Evolutionary conservation across 92 coral and sea anemone species (phyloP).

Genomic region (Diadumene lineata): DNA sequence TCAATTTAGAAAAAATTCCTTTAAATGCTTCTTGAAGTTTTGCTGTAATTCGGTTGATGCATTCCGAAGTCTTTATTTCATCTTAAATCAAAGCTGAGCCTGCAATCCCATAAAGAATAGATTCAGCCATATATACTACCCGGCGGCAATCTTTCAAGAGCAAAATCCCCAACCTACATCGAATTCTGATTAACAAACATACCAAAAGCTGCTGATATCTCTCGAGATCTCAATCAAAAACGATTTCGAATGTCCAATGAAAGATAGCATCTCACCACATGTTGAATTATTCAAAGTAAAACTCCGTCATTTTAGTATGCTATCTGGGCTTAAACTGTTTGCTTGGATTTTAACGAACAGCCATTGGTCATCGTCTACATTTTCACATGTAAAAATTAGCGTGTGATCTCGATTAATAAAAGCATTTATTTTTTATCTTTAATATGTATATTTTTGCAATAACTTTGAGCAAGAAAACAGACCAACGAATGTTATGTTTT

Average conservation of each 20-base stretch:
- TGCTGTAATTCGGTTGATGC: too few relatives aligned
- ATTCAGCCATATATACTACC: too few relatives aligned
- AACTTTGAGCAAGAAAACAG: not conserved
- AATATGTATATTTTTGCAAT: not conserved
- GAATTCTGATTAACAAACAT: too few relatives aligned
- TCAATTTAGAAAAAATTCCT: too few relatives aligned
- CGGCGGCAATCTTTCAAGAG: too few relatives aligned
- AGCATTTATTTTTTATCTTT: not conserved
- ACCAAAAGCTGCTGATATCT: not conserved
- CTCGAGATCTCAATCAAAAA: not conserved
- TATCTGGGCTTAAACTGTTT: not conserved
- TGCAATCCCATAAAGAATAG: too few relatives aligned
- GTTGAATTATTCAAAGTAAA: not conserved
- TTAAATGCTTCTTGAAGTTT: too few relatives aligned
- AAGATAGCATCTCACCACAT: not conserved
- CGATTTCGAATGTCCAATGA: not conserved
- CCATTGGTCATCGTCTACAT: not conserved
- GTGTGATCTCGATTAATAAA: not conserved
- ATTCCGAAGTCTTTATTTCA: too few relatives aligned
- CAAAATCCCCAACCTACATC: too few relatives aligned
- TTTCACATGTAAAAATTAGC: conserved; percentile 1
- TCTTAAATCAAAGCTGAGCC: too few relatives aligned
- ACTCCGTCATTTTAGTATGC: not conserved
- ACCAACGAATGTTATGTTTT: not conserved
- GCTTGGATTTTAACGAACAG: not conserved